A percentile compares a stretch with the other conserved stretches of the same genome.
These are phyloP conservation scores for Clavelina lepadiformis DNA, from an alignment of 23 tunicate genomes.

Conservation along the genomic window DNA sequence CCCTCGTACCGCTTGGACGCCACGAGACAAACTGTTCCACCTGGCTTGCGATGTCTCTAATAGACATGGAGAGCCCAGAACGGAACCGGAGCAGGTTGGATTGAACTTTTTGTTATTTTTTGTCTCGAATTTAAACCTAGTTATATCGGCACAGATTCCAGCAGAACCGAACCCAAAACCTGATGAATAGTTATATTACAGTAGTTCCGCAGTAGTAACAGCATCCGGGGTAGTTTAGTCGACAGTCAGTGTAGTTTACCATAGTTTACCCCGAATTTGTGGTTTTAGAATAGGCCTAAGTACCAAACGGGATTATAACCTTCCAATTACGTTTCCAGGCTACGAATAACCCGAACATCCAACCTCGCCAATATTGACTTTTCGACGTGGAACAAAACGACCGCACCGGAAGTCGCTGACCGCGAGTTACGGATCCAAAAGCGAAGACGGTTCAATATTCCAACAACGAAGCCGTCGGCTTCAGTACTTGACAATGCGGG, in stretches of 20 bases:
- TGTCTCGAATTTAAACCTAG: too few species aligned
- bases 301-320: neutral
- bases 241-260: too few species aligned
- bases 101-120: neutral
- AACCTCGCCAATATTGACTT: conserved; percentile 24
- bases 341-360: conserved; percentile 14
- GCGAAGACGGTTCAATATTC: conserved; percentile 26
- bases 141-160: too few species aligned
- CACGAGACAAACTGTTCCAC: conserved; percentile 33
- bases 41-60: conserved; percentile 66
- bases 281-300: too few species aligned
- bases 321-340: conserved; percentile 6
- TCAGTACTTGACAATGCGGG: neutral
- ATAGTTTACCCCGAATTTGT: too few species aligned
- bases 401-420: conserved; percentile 12
- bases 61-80: conserved; percentile 51
- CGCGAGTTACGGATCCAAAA: conserved; percentile 29
- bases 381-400: neutral
- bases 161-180: too few species aligned
- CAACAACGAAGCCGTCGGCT: conserved; percentile 51
- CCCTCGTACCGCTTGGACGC: conserved; percentile 73
- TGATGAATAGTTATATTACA: neutral
- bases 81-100: conserved; percentile 29
- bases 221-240: too few species aligned
- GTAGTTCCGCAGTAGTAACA: too few species aligned